phyloP scores from a whole-genome alignment of 2,113 vertebrate genomes.

The Coptodon bakossiorum region DNA sequence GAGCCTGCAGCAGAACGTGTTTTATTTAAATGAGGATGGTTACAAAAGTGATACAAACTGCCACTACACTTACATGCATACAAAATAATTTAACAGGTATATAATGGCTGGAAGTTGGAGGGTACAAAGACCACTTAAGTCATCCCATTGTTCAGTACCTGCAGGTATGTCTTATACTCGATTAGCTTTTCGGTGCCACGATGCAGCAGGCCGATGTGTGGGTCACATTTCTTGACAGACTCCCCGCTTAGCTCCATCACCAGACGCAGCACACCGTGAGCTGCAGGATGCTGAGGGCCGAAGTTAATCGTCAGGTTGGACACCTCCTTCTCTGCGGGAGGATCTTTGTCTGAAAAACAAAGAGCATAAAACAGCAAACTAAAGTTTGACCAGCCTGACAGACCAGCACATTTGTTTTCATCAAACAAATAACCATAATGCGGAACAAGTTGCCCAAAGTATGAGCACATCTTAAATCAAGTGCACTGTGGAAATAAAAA shows the following conservation, averaged over 20 bases:
- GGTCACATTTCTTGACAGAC: conserved; percentile 88
- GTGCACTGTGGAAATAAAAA: accelerated
- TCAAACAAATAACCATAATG: neutral
- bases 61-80: neutral
- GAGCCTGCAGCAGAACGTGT: conserved; percentile 66
- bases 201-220: conserved; percentile 89
- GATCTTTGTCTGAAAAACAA: conserved; percentile 78
- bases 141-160: conserved; percentile 64
- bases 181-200: conserved; percentile 93
- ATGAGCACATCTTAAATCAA: neutral
- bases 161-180: conserved; percentile 92
- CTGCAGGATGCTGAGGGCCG: conserved; percentile 92
- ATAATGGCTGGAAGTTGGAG: neutral
- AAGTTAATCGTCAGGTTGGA: conserved; percentile 90
- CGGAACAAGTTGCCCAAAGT: neutral
- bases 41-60: neutral
- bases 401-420: neutral
- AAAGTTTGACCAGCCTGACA: neutral
- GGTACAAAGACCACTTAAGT: neutral
- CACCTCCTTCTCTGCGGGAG: conserved; percentile 72
- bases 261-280: conserved; percentile 88
- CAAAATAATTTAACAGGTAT: neutral
- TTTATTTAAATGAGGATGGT: neutral
- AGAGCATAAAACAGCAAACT: neutral
- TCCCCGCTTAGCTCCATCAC: conserved; percentile 94